Percentiles rank a stretch among this genome's conserved stretches.
phyloP scores from a whole-genome alignment of 2,113 vertebrate genomes.

The Antechinus flavipes region DNA sequence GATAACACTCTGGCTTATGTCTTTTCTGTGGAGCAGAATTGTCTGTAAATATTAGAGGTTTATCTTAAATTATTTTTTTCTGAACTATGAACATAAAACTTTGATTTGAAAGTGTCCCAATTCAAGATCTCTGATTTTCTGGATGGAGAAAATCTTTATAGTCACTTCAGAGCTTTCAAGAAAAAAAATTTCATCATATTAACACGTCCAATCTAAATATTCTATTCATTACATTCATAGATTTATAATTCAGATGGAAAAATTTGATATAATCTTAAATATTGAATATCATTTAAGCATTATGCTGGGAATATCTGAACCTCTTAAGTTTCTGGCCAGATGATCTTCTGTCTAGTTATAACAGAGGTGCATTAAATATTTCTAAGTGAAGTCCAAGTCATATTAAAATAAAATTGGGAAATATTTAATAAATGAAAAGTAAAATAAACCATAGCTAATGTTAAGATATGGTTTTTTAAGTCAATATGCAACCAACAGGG shows the following conservation, averaged over 20 bases:
- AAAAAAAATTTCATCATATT: neutral
- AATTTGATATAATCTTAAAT: neutral
- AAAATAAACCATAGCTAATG: neutral
- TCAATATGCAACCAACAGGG: neutral
- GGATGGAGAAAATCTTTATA: conserved; percentile 35
- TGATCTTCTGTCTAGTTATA: neutral
- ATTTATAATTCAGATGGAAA: neutral
- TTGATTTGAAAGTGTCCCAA: conserved; percentile 34
- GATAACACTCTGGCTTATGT: neutral
- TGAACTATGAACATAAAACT: conserved; percentile 50
- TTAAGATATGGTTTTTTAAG: neutral
- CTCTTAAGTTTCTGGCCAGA: neutral
- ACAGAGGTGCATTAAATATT: neutral
- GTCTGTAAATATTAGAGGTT: conserved; percentile 3
- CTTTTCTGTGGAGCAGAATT: neutral
- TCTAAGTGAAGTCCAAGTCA: neutral
- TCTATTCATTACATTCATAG: neutral
- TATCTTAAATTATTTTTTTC: conserved; percentile 43
- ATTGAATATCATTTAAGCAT: neutral
- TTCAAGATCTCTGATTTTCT: conserved; percentile 35
- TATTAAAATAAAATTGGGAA: neutral
- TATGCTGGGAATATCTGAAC: neutral
- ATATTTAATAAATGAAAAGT: neutral
- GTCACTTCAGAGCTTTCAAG: conserved; percentile 2
- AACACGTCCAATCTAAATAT: neutral